Evolutionary conservation across 2,888 invertebrate genomes (phyloP), one percentile per base, ranked within the genome.

Genomic region (Acanthopleura granulata): DNA sequence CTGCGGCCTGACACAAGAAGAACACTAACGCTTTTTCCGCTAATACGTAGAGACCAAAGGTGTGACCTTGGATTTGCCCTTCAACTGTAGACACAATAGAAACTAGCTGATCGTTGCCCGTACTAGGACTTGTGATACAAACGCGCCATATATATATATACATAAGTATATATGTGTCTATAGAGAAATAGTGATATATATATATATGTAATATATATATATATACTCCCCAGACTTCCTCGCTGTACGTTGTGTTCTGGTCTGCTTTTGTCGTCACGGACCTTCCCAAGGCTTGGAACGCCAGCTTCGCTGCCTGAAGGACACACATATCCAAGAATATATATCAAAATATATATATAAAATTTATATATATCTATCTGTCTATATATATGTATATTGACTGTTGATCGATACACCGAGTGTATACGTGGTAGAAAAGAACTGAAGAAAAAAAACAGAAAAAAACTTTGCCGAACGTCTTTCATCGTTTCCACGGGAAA

Each of bases 341-440:
- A 40, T 40, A 40, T 40, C 40, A 3, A 40, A 40, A 40, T 40
- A 40, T 40, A 40, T 40, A 40, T 40, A 40, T 40, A 40, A 40
- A 40, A 40, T 40, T 40, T 40, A 40, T 40, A 40, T 40, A 40
- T 40, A 40, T 57, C 3, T 57, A 57, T 57, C 57, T 22, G 12
- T 57, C 18, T 57, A 57, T 57, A 57, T 57, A 57, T 57, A 57
- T 57, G 22, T 57, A 57, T 57, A 57, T 57, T 3, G 57, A 57
- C 57, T 27, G 66, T 66, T 66, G 25, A 66, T 27, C 25, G 66
- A 57, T 66, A 66, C 66, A 66, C 66, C 16, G 66, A 66, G 66
- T 66, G 66, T 66, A 66, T 66, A 22, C 22, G 27, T 57, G 6
- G 22, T 18, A 1, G 12, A 22, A 57, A 57, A 57, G 18, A 6